Conservation (phyloP, 2,113 vertebrate genomes). For the Cheirogaleus medius region DNA sequence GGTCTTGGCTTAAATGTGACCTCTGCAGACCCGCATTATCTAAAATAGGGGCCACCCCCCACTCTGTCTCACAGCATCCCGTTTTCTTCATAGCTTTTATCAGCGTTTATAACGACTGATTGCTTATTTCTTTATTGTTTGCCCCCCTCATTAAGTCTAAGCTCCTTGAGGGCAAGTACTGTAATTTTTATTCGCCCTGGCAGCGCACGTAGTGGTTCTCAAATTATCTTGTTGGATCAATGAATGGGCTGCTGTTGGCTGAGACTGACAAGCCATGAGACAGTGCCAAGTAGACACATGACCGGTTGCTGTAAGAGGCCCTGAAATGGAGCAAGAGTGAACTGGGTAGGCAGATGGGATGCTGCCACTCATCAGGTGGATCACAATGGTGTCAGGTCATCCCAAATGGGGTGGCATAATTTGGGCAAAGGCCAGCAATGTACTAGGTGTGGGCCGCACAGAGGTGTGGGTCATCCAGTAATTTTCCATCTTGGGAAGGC, state of each 20-base stretch:
- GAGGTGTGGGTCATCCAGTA: slow-evolving; percentile 48
- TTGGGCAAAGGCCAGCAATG: slow-evolving; percentile 66
- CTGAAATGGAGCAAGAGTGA: slow-evolving; percentile 60
- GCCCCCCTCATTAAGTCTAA: background rate
- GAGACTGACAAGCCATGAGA: background rate
- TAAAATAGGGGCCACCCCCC: background rate
- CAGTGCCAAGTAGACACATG: background rate
- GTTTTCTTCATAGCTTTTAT: background rate
- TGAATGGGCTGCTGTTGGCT: background rate
- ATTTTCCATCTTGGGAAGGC: slow-evolving; percentile 55
- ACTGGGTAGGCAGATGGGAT: slow-evolving; percentile 55
- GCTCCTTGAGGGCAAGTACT: background rate
- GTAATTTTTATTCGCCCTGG: background rate
- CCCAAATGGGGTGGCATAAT: slow-evolving; percentile 47
- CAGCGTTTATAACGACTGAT: background rate
- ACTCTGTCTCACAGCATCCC: background rate
- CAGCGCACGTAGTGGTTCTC: background rate
- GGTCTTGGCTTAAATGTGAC: background rate
- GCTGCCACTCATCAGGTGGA: slow-evolving; percentile 54
- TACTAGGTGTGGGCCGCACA: slow-evolving; percentile 38
- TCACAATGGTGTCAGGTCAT: slow-evolving; percentile 61
- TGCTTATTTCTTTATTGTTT: background rate
- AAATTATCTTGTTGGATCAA: background rate
- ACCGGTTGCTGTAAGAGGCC: background rate
- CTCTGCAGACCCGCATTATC: background rate